Evolutionary conservation across 2,113 vertebrate genomes (phyloP).

Genomic region (Oryzias melastigma): DNA sequence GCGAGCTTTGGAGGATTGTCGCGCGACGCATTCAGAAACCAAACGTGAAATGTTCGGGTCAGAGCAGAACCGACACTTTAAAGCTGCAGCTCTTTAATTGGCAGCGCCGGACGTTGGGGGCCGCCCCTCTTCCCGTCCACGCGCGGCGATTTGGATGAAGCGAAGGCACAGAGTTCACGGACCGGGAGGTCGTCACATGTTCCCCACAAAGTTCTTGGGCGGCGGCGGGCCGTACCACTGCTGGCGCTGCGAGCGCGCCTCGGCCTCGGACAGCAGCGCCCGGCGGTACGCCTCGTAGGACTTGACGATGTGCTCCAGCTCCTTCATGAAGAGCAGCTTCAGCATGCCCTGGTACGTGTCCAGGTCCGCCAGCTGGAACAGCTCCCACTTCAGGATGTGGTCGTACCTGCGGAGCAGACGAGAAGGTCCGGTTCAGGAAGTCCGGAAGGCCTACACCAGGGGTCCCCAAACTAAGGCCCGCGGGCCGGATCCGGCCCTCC

Average conservation of each 20-base stretch:
- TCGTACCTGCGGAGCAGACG: slow-evolving; percentile 84
- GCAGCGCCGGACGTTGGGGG: too few species aligned
- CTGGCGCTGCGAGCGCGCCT: slow-evolving; percentile 91
- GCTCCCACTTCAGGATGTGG: slow-evolving; percentile 98
- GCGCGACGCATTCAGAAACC: too few species aligned
- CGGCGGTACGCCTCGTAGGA: slow-evolving; percentile 95
- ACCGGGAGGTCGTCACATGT: slow-evolving; percentile 64
- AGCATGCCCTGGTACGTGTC: slow-evolving; percentile 99
- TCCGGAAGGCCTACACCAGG: too few species aligned
- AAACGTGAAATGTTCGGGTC: too few species aligned
- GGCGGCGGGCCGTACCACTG: slow-evolving; percentile 93
- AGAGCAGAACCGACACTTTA: too few species aligned
- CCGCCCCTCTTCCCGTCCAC: slow-evolving; percentile 31
- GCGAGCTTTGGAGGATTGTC: too few species aligned
- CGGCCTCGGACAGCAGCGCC: slow-evolving; percentile 89
- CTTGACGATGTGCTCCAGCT: slow-evolving; percentile 97
- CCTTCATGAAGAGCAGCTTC: slow-evolving; percentile 99
- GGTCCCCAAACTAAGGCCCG: too few species aligned
- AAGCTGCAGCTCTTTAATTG: too few species aligned
- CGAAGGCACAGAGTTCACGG: slow-evolving; percentile 68
- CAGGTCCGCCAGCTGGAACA: slow-evolving; percentile 97
- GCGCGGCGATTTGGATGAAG: slow-evolving; percentile 69
- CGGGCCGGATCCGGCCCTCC: too few species aligned
- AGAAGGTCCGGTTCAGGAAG: too few species aligned
- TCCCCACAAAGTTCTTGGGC: slow-evolving; percentile 84